Base-by-base conservation (phyloP, 2,888 invertebrate species). In the Caenorhabditis panamensis region DNA sequence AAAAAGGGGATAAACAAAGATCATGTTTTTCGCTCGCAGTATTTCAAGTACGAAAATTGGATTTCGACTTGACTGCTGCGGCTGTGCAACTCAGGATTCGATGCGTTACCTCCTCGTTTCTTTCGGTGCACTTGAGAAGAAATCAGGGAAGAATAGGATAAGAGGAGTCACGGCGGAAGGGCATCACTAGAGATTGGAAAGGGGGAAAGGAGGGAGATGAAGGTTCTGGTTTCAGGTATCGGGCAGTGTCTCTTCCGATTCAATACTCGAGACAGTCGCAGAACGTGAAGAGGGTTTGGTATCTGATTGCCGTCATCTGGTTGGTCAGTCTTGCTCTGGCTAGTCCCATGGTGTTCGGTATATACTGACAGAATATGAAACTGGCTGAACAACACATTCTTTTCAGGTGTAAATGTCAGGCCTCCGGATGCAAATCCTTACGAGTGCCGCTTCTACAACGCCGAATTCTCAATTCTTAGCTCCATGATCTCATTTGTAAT, bases 181-280 rank as follows among this genome's bases (percentile, higher is more conserved):
- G 36, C 36, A 11, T n/a, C n/a, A n/a, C n/a, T n/a, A n/a, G n/a
- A n/a, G n/a, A n/a, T n/a, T n/a, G n/a, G n/a, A 44, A 9, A 44
- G 13, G 44, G 13, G 44, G 44, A 44, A 13, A 4, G 44, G 44
- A 18, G n/a, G n/a, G n/a, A n/a, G n/a, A n/a, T n/a, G n/a, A n/a
- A n/a, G n/a, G 41, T 16, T 2, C 20, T 20, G 22, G 20, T 82
- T 88, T 28, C 90, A 98, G 98, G 93, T 99, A 96, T 92, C 97
- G 98, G 90, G 99, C 99, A 84, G 98, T 99, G 88, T 98, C 97
- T 58, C 95, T 96, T 92, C 99, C 99, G 90, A 97, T 99, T 92
- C 96, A 97, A 92, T 99, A 99, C 93, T 96, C 97, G 78, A 96
- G 96, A 91, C 97, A 97, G 93, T 96, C 96, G 93, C 97, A 96